These are phyloP conservation scores for Drymonia ruficornis DNA, from an alignment of 2,888 invertebrate species.

Conservation along the genomic window DNA sequence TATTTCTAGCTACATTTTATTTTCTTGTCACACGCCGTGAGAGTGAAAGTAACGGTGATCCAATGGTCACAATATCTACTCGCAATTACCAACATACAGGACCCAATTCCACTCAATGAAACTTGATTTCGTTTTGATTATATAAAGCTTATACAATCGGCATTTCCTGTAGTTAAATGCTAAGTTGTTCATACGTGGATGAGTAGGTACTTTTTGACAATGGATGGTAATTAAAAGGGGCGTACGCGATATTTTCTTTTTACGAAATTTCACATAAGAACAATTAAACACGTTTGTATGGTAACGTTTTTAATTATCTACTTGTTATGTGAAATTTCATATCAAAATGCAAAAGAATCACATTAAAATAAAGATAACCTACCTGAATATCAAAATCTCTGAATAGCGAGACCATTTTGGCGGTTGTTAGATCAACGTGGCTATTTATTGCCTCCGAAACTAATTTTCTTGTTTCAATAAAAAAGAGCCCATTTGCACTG, in stretches of 20 bases:
- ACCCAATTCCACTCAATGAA: conserved; percentile 47
- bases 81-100: conserved; percentile 47
- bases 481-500: neutral
- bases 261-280: neutral
- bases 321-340: too few relatives aligned
- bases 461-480: too few relatives aligned
- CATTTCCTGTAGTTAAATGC: conserved; percentile 31
- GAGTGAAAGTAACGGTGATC: conserved; percentile 64
- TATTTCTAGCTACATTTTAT: conserved; percentile 35
- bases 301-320: too few relatives aligned
- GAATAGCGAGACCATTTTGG: too few relatives aligned
- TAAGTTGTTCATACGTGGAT: conserved; percentile 21
- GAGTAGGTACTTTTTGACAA: conserved; percentile 12
- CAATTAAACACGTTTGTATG: neutral
- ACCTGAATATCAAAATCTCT: too few relatives aligned
- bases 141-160: conserved; percentile 31
- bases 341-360: too few relatives aligned
- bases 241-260: neutral
- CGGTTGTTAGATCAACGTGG: too few relatives aligned
- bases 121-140: conserved; percentile 39
- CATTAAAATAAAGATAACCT: too few relatives aligned
- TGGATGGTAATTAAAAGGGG: neutral
- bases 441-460: too few relatives aligned
- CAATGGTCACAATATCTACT: conserved; percentile 47
- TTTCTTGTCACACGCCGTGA: conserved; percentile 41